A percentile compares a stretch with the other conserved stretches of the same genome.
phyloP scores from a whole-genome alignment of 2,113 vertebrate genomes.

The Copsychus sechellarum region DNA sequence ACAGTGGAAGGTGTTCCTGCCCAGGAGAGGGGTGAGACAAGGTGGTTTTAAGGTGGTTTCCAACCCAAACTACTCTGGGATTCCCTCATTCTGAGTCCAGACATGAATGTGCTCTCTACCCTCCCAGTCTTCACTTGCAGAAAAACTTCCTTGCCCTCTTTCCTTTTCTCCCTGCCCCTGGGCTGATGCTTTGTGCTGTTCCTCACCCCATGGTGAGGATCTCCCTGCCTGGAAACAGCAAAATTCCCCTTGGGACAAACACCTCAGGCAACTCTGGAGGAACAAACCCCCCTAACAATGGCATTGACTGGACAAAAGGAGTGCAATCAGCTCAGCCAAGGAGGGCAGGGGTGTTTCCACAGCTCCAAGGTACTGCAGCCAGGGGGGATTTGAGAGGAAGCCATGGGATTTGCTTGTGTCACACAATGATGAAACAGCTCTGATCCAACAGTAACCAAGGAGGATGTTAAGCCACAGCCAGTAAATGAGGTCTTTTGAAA shows the following conservation, averaged over 20 bases:
- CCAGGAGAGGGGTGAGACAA: fast-evolving
- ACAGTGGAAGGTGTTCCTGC: not conserved
- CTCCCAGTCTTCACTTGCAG: not conserved
- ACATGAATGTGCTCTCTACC: not conserved
- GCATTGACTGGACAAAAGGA: fast-evolving
- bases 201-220: not conserved
- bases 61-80: not conserved
- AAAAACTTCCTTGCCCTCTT: not conserved
- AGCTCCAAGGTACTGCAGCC: not conserved
- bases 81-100: not conserved
- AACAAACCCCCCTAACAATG: not conserved
- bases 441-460: conserved; percentile 23
- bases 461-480: conserved; percentile 34
- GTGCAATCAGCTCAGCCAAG: not conserved
- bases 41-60: not conserved
- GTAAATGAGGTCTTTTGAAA: conserved; percentile 57
- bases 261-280: not conserved
- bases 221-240: not conserved
- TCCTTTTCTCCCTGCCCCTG: not conserved
- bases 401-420: not conserved
- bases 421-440: not conserved
- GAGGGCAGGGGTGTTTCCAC: not conserved
- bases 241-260: not conserved
- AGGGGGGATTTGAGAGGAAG: not conserved
- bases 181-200: not conserved